phyloP scores from a whole-genome alignment of 1,140 invertebrate genomes.

The Saccostrea cuccullata region DNA sequence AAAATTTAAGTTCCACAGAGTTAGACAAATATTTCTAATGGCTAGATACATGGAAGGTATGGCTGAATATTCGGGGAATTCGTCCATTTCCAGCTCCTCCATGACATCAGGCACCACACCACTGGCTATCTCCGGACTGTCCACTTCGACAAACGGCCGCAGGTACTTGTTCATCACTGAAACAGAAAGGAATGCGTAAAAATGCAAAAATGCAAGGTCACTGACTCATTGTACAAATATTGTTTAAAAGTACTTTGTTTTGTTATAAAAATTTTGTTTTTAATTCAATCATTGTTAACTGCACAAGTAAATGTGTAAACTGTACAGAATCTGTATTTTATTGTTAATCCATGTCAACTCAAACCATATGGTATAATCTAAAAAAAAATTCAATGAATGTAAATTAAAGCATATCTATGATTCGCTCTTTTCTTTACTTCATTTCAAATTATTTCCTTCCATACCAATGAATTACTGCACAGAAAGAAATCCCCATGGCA shows the following conservation, averaged over 20 bases:
- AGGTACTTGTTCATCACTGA: constrained; percentile 59
- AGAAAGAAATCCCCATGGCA: no score
- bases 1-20: constrained; percentile 79
- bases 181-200: neutral
- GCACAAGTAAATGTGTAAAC: no score
- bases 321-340: no score
- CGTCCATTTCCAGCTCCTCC: constrained; percentile 76
- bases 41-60: constrained; percentile 79
- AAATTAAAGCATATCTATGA: no score
- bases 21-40: constrained; percentile 79
- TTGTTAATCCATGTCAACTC: no score
- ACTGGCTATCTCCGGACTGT: constrained; percentile 72
- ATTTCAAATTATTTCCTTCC: no score
- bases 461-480: no score
- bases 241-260: neutral
- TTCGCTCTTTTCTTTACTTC: no score
- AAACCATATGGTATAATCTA: no score
- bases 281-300: no score
- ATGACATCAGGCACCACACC: constrained; percentile 78
- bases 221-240: neutral
- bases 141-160: constrained; percentile 75
- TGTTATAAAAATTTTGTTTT: neutral
- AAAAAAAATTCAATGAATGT: no score
- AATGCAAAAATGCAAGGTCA: neutral
- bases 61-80: constrained; percentile 75